Base-by-base conservation (phyloP, 1,140 invertebrate species). In the Drosophila leontia region DNA sequence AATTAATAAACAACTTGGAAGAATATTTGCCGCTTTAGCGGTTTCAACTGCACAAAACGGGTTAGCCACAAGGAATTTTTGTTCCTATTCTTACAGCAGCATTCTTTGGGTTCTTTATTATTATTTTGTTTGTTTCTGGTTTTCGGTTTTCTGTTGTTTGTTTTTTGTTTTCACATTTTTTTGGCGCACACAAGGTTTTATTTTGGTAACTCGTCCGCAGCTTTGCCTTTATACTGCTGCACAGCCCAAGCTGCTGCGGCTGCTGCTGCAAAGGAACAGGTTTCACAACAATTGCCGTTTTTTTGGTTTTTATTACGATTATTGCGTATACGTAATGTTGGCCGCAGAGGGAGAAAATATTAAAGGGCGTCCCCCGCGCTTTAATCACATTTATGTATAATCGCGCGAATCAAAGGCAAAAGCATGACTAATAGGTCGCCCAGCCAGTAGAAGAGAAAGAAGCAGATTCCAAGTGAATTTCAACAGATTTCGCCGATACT, bases 381-480 rank as follows among this genome's bases (percentile, higher is more conserved):
- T 53, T 51, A 61, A 51, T 51, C 19, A 53, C 45, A 60, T 55
- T 23, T 37, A 23, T 55, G 19, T 23, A 55, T 23, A 37, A 15
- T 55, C 19, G 8, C 34, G 51, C 34, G 34, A 55, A 39, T 56
- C 1, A 56, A n/a, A 39, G 35, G 19, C 13, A 3, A 48, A 45
- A 26, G 69, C 60, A 80, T 87, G 84, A 88, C 84, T 88, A 84
- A 87, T 88, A 67, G 39, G 15, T 17, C 65, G 48, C 61, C 47
- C 61, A 68, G 29, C 51, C 56, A 78, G 19, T 44, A 78, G 19
- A 41, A 29, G 39, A 75, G 58, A 8, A 55, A 53, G 37, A 45
- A 67, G 55, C 8, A 8, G 39, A 63, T 48, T 41, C 19, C 23
- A 7, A 39, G 8, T 65, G 55, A 58, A 65, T 53, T 75, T 58